A percentile compares a stretch with the other conserved stretches of the same genome.
Conservation (phyloP, 2,888 invertebrate genomes). For the Patella caerulea region DNA sequence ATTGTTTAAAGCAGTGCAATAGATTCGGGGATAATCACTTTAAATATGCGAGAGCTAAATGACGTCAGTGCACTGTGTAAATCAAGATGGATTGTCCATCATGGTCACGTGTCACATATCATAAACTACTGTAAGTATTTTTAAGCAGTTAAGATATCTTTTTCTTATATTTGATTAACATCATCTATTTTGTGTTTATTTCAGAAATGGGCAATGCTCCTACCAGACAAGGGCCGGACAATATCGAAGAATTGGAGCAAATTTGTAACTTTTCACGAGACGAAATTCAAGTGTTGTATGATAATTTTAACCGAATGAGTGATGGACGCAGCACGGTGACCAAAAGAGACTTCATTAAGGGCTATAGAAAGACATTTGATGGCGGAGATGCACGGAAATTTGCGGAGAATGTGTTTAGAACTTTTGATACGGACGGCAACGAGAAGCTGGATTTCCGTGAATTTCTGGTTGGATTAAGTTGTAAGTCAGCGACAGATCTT, state of each 20-base stretch:
- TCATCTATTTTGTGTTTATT: background rate
- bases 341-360: slow-evolving; percentile 87
- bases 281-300: slow-evolving; percentile 6
- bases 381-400: slow-evolving; percentile 92
- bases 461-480: slow-evolving; percentile 94
- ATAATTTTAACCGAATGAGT: slow-evolving; percentile 1
- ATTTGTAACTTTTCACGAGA: background rate
- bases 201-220: slow-evolving; percentile 2
- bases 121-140: too few relatives aligned
- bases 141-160: too few relatives aligned
- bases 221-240: background rate
- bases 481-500: slow-evolving; percentile 95
- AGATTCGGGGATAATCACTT: too few relatives aligned
- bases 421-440: slow-evolving; percentile 89
- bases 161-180: too few relatives aligned
- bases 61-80: too few relatives aligned
- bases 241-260: background rate
- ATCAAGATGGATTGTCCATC: too few relatives aligned
- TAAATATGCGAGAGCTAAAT: too few relatives aligned
- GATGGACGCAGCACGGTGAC: background rate
- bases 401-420: slow-evolving; percentile 92
- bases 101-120: too few relatives aligned
- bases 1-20: too few relatives aligned
- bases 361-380: slow-evolving; percentile 97
- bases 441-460: slow-evolving; percentile 97